Evolutionary conservation across 2,888 invertebrate genomes (phyloP), one percentile per base, ranked within the genome.

Genomic region (Hemistola chrysoprasaria): DNA sequence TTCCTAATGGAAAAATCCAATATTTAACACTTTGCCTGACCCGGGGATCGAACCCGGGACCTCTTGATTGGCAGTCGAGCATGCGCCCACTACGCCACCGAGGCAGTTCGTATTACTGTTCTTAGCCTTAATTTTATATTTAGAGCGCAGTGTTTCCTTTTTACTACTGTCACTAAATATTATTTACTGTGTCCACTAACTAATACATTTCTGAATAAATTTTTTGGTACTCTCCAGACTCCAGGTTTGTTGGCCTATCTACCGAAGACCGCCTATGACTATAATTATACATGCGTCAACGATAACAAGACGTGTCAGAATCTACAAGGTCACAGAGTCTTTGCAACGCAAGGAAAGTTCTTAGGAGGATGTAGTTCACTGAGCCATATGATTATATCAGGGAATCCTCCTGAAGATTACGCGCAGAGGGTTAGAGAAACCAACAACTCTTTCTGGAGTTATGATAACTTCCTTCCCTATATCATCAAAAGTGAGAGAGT

Each of bases 341-440:
- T 22, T 6, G 6, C 49, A 1, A 43, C 43, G 0, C 24, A 24
- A 6, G 55, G 54, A n/a, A 55, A 55, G 21, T 43, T 47, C 41
- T 8, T 51, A 3, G 51, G 55, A 7, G 55, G 51, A 0, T 40
- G 31, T 6, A 37, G 51, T 9, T 6, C 28, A 1, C n/a, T 56
- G 0, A 39, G 51, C 8, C 54, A 56, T 22, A 1, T 37, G 0
- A 24, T 54, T 2, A 22, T 38, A 7, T 16, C 38, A 1, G 23
- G 33, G 6, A 34, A 33, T 6, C 11, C 34, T 6, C 37, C 35
- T 1, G 4, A 22, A 2, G 47, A 50, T 16, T 50, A 30, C 23
- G 16, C 40, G 9, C 5, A 21, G 2, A 50, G 51, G 50, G 50
- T 42, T 1, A 21, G 41, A 9, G 30, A 30, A 2, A 7, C 37